phyloP scores from a whole-genome alignment of 1,140 invertebrate species.

The Aculops lycopersici region DNA sequence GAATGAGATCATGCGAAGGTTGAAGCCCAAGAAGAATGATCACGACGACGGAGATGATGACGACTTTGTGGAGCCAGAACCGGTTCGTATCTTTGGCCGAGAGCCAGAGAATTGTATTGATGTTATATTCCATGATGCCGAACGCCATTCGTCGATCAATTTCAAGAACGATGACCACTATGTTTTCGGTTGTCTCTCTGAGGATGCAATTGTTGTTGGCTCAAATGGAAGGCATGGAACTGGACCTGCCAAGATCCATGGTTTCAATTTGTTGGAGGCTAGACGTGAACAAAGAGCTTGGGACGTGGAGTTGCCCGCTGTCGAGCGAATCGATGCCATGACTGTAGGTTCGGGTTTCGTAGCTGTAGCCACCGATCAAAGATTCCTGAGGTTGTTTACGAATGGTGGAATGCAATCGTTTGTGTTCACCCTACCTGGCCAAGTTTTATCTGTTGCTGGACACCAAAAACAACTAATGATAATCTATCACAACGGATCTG shows the following conservation, averaged over 20 bases:
- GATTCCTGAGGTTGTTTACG: constrained; percentile 45
- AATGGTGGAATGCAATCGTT: constrained; percentile 51
- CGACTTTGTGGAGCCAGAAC: no score
- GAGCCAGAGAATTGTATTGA: constrained; percentile 45
- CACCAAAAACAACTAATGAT: constrained; percentile 33
- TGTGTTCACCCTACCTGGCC: constrained; percentile 33
- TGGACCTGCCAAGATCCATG: constrained; percentile 28
- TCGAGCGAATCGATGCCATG: constrained; percentile 27
- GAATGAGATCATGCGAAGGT: no score
- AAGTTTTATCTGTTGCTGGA: constrained; percentile 31
- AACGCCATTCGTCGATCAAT: constrained; percentile 59
- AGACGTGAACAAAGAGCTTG: constrained; percentile 51
- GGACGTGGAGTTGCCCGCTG: constrained; percentile 34
- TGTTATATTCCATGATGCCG: constrained; percentile 69
- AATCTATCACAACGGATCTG: constrained; percentile 33
- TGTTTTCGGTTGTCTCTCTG: constrained; percentile 47
- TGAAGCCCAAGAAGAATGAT: no score
- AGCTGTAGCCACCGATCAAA: constrained; percentile 34
- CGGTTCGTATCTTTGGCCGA: constrained; percentile 32
- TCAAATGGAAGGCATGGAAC: constrained; percentile 22
- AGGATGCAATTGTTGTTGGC: constrained; percentile 40
- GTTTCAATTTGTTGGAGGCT: constrained; percentile 35
- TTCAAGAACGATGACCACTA: constrained; percentile 41
- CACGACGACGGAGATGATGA: no score
- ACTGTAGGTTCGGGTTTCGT: constrained; percentile 14